A percentile compares a stretch with the other conserved stretches of the same genome.
phyloP scores from a whole-genome alignment of 2,797 vertebrate genomes.

The Enteromius afrohamiltoni region DNA sequence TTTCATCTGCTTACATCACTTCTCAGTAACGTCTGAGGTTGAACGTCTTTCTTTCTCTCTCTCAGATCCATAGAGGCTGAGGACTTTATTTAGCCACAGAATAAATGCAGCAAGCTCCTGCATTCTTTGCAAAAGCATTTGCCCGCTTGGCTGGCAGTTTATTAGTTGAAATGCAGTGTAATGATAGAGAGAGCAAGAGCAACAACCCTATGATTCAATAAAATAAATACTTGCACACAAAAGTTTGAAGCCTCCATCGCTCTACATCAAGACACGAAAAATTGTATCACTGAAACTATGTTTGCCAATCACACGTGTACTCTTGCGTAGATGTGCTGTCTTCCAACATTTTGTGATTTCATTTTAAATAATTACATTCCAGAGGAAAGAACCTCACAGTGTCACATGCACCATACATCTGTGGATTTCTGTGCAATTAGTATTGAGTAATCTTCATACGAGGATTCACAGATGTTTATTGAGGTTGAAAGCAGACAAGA shows the following conservation, averaged over 20 bases:
- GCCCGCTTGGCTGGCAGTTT: slow-evolving; percentile 53
- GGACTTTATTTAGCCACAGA: slow-evolving; percentile 55
- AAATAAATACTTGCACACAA: slow-evolving; percentile 25
- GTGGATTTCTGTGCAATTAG: slow-evolving; percentile 57
- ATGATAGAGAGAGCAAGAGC: slow-evolving; percentile 48
- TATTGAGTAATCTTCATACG: slow-evolving; percentile 49
- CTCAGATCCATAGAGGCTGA: slow-evolving; percentile 40
- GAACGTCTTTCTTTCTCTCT: slow-evolving; percentile 45
- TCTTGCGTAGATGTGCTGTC: background rate
- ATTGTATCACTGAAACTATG: background rate
- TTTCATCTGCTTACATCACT: background rate
- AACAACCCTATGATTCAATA: slow-evolving; percentile 45
- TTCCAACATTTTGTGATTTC: background rate
- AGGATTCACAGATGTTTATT: slow-evolving; percentile 18
- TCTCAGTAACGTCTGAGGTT: background rate
- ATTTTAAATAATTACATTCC: slow-evolving; percentile 28
- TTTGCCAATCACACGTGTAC: background rate
- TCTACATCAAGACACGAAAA: slow-evolving; percentile 30
- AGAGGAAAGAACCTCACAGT: slow-evolving; percentile 2
- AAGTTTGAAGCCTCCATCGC: slow-evolving; percentile 31
- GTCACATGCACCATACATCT: slow-evolving; percentile 55
- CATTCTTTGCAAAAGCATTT: slow-evolving; percentile 53
- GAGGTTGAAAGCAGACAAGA: background rate
- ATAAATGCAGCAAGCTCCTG: slow-evolving; percentile 57
- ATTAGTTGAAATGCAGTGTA: slow-evolving; percentile 61